phyloP scores from a whole-genome alignment of 1,140 invertebrate species.

The Megathymus violae region DNA sequence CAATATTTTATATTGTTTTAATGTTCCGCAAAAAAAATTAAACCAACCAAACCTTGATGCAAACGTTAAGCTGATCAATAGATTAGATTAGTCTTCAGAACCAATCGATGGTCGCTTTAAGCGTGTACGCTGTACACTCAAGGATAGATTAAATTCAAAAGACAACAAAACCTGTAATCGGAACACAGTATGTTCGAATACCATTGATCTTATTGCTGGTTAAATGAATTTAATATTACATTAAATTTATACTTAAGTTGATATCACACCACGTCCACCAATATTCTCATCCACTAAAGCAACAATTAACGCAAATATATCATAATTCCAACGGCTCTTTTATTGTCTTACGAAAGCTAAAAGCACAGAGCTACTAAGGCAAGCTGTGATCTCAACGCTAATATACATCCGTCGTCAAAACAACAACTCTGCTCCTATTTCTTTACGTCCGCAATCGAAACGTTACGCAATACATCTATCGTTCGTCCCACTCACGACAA shows the following conservation, averaged over 20 bases:
- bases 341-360: too few species aligned
- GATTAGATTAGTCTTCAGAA: slow-evolving; percentile 13
- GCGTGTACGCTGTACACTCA: background rate
- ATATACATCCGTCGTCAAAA: slow-evolving; percentile 6
- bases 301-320: too few species aligned
- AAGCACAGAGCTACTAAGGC: too few species aligned
- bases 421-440: slow-evolving; percentile 21
- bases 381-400: slow-evolving; percentile 3
- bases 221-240: too few species aligned
- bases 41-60: too few species aligned
- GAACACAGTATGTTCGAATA: slow-evolving; percentile 12
- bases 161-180: slow-evolving; percentile 14
- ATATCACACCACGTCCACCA: too few species aligned
- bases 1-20: too few species aligned
- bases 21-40: too few species aligned
- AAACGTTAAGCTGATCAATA: slow-evolving; percentile 1
- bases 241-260: too few species aligned
- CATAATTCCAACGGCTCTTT: too few species aligned
- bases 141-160: slow-evolving; percentile 6
- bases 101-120: slow-evolving; percentile 8
- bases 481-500: slow-evolving; percentile 24
- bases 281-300: background rate
- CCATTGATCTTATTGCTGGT: slow-evolving; percentile 3
- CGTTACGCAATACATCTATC: slow-evolving; percentile 19
- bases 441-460: slow-evolving; percentile 17